Conservation (phyloP, 1,140 invertebrate species). For the Antheraea pernyi region DNA sequence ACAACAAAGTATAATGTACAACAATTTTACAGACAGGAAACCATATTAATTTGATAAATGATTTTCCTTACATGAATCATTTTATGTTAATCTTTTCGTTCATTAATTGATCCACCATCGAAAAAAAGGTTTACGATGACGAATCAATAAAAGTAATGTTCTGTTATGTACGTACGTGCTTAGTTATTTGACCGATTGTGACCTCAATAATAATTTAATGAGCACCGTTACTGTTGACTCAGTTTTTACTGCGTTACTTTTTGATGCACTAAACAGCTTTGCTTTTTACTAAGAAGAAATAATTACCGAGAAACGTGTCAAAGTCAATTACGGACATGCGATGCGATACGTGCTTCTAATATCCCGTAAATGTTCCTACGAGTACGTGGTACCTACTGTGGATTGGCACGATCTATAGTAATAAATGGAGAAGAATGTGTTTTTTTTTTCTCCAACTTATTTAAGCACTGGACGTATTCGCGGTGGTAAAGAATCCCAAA, state of each 20-base stretch:
- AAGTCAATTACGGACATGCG: not conserved
- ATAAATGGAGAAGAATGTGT: slow-evolving; percentile 8
- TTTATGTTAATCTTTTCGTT: not conserved
- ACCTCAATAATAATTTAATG: slow-evolving; percentile 69
- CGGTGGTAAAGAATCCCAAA: slow-evolving; percentile 36
- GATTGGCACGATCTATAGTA: not conserved
- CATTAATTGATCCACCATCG: not conserved
- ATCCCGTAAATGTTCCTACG: not conserved
- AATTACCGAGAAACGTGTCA: slow-evolving; percentile 37
- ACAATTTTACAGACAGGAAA: no score
- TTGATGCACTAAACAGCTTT: slow-evolving; percentile 49
- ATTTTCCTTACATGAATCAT: slow-evolving; percentile 2
- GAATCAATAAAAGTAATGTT: slow-evolving; percentile 55
- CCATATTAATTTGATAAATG: not conserved
- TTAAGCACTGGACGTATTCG: slow-evolving; percentile 16
- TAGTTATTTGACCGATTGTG: slow-evolving; percentile 59
- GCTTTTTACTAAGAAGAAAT: slow-evolving; percentile 37
- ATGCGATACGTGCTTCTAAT: not conserved
- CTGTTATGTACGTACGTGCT: slow-evolving; percentile 31
- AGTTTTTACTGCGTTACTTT: slow-evolving; percentile 69
- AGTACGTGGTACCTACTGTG: not conserved
- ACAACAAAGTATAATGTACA: no score
- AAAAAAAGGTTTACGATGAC: slow-evolving; percentile 38
- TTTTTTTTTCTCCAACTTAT: slow-evolving; percentile 17
- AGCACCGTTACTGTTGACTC: slow-evolving; percentile 62